Base-by-base conservation (phyloP, 2,113 vertebrate species). In the Orthonyx spaldingii region DNA sequence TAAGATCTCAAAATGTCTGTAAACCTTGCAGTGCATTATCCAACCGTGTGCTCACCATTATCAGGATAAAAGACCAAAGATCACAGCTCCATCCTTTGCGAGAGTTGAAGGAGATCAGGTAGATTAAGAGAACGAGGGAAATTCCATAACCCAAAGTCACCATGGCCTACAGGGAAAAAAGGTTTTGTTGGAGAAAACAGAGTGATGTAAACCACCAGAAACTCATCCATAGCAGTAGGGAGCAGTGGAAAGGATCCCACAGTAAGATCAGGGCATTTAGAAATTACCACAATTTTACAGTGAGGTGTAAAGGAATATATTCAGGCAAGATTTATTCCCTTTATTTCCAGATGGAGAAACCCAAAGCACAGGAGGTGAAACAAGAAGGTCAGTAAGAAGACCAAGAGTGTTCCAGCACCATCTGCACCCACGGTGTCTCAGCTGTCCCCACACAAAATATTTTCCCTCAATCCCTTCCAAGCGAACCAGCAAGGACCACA, bases 51-150 rank as follows among this genome's bases (percentile, higher is more conserved):
- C 97, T 98, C 96, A 98, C 97, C 91, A 89, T 16, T 56, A 97
- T 91, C 74, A 98, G 95, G 64, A 97, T 92, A 52, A 97, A 94
- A 63, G 97, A 96, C 97, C 97, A 98, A 68, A 97, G 14, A 6
- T 95, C 78, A 84, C 93, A 83, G 41, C 65, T 97, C 95, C 95
- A 86, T 64, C 95, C 85, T 32, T 84, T 96, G 50, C 55, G 74
- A 65, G 87, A 98, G 76, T 75, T 3, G 76, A 98, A 98, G 49
- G 97, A 97, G 70, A 98, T 97, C 60, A 97, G 32, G 2, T 98
- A 98, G 39, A 23, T 81, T 7, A 98, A 52, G 86, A 97, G 87
- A 95, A 96, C 91, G 46, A 93, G 98, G 85, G 94, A 98, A 72
- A 98, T 98, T 41, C 95, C 97, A 23, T 97, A 97, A 17, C 98